These are phyloP conservation scores for Carpatolechia fugitivella DNA, from an alignment of 2,888 invertebrate species.

Conservation along the genomic window DNA sequence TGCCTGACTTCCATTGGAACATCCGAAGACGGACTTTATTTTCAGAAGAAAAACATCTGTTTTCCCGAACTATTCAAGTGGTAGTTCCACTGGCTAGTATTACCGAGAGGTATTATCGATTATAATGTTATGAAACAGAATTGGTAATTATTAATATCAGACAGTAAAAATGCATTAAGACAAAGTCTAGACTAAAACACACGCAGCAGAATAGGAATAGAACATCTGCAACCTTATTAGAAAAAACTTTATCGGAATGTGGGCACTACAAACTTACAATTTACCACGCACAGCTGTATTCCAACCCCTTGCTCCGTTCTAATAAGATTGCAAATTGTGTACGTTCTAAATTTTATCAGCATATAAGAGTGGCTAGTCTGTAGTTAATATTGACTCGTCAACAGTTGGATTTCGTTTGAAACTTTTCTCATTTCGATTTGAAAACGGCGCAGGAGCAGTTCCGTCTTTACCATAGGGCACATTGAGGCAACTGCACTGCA, in stretches of 20 bases:
- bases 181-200: constrained; percentile 33
- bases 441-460: constrained; percentile 44
- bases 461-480: too few species aligned
- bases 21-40: too few species aligned
- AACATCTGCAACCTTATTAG: constrained; percentile 50
- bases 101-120: too few species aligned
- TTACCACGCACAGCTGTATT: neutral
- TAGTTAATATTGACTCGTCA: constrained; percentile 76
- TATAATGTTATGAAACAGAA: too few species aligned
- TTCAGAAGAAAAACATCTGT: too few species aligned
- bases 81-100: too few species aligned
- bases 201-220: constrained; percentile 28
- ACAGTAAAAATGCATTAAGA: too few species aligned
- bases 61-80: too few species aligned
- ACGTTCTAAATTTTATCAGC: constrained; percentile 12
- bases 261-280: constrained; percentile 29
- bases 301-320: neutral
- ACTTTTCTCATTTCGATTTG: constrained; percentile 76
- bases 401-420: constrained; percentile 63
- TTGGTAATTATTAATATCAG: too few species aligned
- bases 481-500: too few species aligned
- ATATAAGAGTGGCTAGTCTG: constrained; percentile 45
- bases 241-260: constrained; percentile 70
- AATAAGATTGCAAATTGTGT: neutral
- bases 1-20: too few species aligned